Evolutionary conservation across 2,113 vertebrate species (phyloP).

Genomic region (Gadus macrocephalus): DNA sequence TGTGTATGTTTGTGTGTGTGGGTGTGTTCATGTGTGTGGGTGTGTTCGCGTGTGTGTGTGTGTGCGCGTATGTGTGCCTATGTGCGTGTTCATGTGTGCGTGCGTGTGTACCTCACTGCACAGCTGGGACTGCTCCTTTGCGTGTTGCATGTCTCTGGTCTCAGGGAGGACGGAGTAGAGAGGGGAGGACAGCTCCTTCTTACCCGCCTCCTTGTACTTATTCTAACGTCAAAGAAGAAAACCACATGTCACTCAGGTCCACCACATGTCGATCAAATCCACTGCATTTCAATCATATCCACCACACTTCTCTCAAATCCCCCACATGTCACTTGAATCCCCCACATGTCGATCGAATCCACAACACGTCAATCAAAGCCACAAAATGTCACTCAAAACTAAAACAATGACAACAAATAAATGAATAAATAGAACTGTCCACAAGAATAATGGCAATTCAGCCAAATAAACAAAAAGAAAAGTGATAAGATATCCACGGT

Average conservation of each 20-base stretch:
- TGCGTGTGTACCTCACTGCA: constrained; percentile 79
- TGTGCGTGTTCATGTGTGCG: constrained; percentile 7
- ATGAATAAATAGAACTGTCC: too few species aligned
- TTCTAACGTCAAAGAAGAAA: constrained; percentile 56
- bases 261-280: not conserved
- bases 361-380: too few species aligned
- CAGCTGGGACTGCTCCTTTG: constrained; percentile 79
- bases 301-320: not conserved
- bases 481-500: too few species aligned
- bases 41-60: too few species aligned
- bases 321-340: not conserved
- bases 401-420: too few species aligned
- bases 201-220: constrained; percentile 85
- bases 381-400: too few species aligned
- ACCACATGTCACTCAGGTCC: not conserved
- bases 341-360: too few species aligned
- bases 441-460: too few species aligned
- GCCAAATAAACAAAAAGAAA: too few species aligned
- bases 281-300: not conserved
- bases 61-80: not conserved
- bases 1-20: too few species aligned
- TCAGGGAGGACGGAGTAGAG: constrained; percentile 85
- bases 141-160: constrained; percentile 87
- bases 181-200: constrained; percentile 75
- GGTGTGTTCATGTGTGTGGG: too few species aligned